Evolutionary conservation across 92 coral and sea anemone genomes (phyloP).

Genomic region (Paramuricea clavata): DNA sequence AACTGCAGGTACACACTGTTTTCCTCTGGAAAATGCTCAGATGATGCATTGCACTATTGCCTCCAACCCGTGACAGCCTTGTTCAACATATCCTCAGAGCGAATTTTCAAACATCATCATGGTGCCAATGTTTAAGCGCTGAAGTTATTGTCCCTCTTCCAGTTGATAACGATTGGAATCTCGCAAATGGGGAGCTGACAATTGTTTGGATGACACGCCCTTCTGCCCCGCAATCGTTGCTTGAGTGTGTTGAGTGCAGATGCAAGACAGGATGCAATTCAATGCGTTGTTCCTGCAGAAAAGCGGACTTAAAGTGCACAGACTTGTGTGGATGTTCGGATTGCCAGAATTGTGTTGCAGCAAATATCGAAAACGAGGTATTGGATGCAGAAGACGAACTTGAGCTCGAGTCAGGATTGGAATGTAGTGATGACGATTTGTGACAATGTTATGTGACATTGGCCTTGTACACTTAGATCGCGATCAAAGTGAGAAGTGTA

Average conservation of each 20-base stretch:
- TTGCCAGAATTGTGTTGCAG: too few species aligned
- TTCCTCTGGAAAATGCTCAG: slow-evolving; percentile 53
- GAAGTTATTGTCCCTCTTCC: slow-evolving; percentile 37
- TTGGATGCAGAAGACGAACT: too few species aligned
- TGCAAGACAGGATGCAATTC: too few species aligned
- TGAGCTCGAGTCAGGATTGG: too few species aligned
- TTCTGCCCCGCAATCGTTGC: slow-evolving; percentile 44
- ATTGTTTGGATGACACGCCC: slow-evolving; percentile 48
- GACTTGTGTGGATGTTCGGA: too few species aligned
- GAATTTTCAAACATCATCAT: slow-evolving; percentile 37
- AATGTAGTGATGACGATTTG: too few species aligned
- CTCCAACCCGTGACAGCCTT: slow-evolving; percentile 51
- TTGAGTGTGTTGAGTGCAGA: background rate
- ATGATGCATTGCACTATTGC: slow-evolving; percentile 53
- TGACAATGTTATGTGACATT: too few species aligned
- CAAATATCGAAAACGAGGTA: too few species aligned
- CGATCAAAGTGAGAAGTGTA: too few species aligned
- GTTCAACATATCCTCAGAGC: slow-evolving; percentile 36
- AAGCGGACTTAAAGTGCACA: too few species aligned
- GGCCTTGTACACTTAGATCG: too few species aligned
- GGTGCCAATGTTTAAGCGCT: slow-evolving; percentile 43
- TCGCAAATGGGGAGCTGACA: background rate
- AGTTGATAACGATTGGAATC: slow-evolving; percentile 40
- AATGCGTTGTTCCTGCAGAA: too few species aligned
- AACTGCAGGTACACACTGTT: slow-evolving; percentile 45